These are phyloP conservation scores for Prosapia bicincta DNA, from an alignment of 2,888 invertebrate genomes.

Conservation along the genomic window DNA sequence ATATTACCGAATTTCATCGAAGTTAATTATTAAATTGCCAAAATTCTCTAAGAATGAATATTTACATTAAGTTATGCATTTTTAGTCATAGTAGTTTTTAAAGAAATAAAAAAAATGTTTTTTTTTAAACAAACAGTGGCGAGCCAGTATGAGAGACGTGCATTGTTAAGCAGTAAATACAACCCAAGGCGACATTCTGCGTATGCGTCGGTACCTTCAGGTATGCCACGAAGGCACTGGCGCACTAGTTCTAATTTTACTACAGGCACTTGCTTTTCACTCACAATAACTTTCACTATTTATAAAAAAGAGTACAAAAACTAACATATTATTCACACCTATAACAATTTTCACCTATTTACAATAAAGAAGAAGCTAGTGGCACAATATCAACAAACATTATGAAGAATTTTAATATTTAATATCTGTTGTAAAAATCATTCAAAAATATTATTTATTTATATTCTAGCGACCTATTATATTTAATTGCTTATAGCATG, in stretches of 20 bases:
- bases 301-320: background rate
- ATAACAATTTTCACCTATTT: background rate
- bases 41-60: too few species aligned
- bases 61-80: background rate
- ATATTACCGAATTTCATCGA: too few species aligned
- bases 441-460: background rate
- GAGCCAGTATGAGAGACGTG: slow-evolving; percentile 46
- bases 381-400: background rate
- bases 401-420: background rate
- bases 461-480: background rate
- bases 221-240: slow-evolving; percentile 35
- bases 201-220: slow-evolving; percentile 48
- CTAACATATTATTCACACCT: too few species aligned
- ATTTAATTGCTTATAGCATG: slow-evolving; percentile 2
- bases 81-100: background rate
- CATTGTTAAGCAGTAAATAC: slow-evolving; percentile 48
- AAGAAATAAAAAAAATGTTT: background rate
- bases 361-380: background rate
- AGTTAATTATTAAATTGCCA: too few species aligned
- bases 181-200: slow-evolving; percentile 49
- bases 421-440: background rate
- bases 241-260: background rate
- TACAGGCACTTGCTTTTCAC: background rate
- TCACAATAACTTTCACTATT: background rate
- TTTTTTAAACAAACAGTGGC: slow-evolving; percentile 34